Evolutionary conservation across 2,888 invertebrate species (phyloP), one percentile per base, ranked within the genome.

Genomic region (Brassicogethes aeneus): DNA sequence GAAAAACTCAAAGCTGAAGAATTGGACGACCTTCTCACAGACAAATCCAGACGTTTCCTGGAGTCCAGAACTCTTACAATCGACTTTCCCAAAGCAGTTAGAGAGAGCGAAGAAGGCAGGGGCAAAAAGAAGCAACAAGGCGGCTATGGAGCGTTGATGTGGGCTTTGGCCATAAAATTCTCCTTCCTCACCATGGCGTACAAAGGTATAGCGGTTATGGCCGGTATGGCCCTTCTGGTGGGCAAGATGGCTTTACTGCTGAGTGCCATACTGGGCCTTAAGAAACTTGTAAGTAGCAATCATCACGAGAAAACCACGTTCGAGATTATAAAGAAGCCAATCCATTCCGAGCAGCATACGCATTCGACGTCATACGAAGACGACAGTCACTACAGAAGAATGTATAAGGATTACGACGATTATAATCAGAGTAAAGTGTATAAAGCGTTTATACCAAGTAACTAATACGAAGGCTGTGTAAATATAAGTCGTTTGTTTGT

Each of bases 311-410:
- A 85, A 65, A 87, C 86, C 1, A 87, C 87, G 3, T 83, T 87
- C 51, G 88, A 89, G 68, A 86, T 89, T 52, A 82, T 89, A 39
- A 88, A 88, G 63, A 83, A 87, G 66, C 89, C 88, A n/a, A 82
- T 85, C 58, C 79, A 86, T 40, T 81, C 81, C 37, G 83, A 84
- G 61, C 79, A 79, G 53, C 85, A 87, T 59, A 79, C 82, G 3
- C 86, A 86, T 59, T 83, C 85, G 2, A 74, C 50, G 8, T 54
- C 56, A 0, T 55, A 55, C 43, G 60, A 61, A 44, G 56, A 59
- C 17, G 54, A 51, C 31, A 47, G 50, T 17, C 43, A 52, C 38
- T 45, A 48, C 37, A 17, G 46, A 23, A 44, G 43, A 7, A 39
- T 33, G 15, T 39, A 33, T 15, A 32, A 12, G 32, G 39, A 39